These are phyloP conservation scores for Heteractis magnifica DNA, from an alignment of 92 coral and sea anemone species.

Conservation along the genomic window DNA sequence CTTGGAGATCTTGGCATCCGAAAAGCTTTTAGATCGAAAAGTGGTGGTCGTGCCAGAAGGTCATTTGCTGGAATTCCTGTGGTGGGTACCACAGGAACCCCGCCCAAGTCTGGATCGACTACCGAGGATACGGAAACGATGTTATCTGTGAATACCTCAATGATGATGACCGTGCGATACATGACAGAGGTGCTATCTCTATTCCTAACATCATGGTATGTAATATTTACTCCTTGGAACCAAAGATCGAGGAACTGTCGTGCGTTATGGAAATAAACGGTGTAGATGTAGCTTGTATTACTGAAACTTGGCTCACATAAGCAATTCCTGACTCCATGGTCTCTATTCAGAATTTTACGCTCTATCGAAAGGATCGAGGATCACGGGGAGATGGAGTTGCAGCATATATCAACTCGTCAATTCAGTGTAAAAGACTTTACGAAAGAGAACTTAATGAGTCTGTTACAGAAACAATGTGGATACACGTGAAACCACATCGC, in stretches of 20 bases:
- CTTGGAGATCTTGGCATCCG: background rate
- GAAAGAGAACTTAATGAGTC: background rate
- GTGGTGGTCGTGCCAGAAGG: background rate
- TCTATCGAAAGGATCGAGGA: background rate
- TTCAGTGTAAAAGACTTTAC: background rate
- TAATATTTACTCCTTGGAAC: conserved; percentile 23
- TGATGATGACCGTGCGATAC: too few species aligned
- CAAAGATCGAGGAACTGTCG: conserved; percentile 30
- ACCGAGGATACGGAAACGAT: too few species aligned
- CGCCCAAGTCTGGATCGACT: too few species aligned
- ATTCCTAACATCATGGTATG: conserved; percentile 29
- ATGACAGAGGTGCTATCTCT: background rate
- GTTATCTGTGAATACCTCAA: too few species aligned
- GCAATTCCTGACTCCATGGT: conserved; percentile 20
- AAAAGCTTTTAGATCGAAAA: background rate
- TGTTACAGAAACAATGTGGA: conserved; percentile 24
- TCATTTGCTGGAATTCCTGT: background rate
- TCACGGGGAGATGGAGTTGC: conserved; percentile 16
- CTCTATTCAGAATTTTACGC: conserved; percentile 16
- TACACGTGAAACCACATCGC: conserved; percentile 31
- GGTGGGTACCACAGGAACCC: background rate
- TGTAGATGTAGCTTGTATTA: conserved; percentile 27
- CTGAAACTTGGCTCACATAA: conserved; percentile 28
- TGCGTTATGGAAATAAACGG: conserved; percentile 19
- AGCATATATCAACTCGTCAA: conserved; percentile 5